Percentiles rank a stretch among this genome's conserved stretches.
Conservation (phyloP, 2,888 invertebrate genomes). For the Ormia ochracea region DNA sequence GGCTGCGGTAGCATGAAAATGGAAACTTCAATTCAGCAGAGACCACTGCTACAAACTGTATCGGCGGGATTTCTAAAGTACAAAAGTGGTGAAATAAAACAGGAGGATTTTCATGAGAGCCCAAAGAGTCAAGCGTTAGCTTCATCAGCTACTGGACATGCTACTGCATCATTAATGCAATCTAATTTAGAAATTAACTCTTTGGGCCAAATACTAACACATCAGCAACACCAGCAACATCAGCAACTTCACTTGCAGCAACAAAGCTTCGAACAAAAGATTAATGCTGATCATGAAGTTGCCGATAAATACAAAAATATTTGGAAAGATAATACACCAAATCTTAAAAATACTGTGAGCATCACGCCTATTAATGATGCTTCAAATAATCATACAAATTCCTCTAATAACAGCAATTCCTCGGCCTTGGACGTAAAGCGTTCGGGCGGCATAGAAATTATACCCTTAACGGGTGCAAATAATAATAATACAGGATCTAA, state of each 20-base stretch:
- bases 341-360: constrained; percentile 73
- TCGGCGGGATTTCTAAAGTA: constrained; percentile 64
- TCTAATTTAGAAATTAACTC: constrained; percentile 75
- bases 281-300: constrained; percentile 69
- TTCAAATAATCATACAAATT: constrained; percentile 40
- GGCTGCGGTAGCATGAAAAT: constrained; percentile 78
- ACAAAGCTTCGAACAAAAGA: constrained; percentile 45
- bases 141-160: constrained; percentile 63
- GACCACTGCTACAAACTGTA: constrained; percentile 35
- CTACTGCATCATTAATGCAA: constrained; percentile 75
- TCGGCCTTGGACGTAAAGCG: constrained; percentile 69
- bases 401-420: neutral
- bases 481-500: constrained; percentile 68
- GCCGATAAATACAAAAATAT: constrained; percentile 76
- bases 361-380: constrained; percentile 73
- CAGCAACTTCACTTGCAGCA: constrained; percentile 21
- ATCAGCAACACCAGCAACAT: constrained; percentile 67
- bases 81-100: constrained; percentile 64
- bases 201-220: constrained; percentile 78
- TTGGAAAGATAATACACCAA: constrained; percentile 75
- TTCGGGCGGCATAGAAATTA: constrained; percentile 84
- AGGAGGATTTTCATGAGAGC: constrained; percentile 80
- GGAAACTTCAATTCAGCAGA: constrained; percentile 61
- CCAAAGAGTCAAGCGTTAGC: constrained; percentile 78
- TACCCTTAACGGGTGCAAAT: constrained; percentile 82